These are phyloP conservation scores for Athrips mouffetella DNA, from an alignment of 2,888 invertebrate genomes.

Conservation along the genomic window DNA sequence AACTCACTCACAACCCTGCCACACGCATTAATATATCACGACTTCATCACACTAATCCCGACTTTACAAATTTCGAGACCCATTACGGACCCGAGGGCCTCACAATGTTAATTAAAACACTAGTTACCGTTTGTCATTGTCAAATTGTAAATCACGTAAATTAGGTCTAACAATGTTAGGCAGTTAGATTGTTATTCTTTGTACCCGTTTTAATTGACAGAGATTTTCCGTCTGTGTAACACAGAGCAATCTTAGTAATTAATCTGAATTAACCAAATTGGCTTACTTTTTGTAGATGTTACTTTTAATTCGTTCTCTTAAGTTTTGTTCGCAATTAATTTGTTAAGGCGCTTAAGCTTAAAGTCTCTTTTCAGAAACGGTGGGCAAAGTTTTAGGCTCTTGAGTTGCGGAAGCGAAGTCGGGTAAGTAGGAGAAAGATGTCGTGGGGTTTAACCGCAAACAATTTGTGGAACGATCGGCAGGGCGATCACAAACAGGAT, in stretches of 20 bases:
- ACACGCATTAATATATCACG: slow-evolving; percentile 5
- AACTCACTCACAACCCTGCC: no score
- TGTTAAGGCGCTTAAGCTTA: slow-evolving; percentile 2
- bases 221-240: background rate
- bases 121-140: slow-evolving; percentile 5
- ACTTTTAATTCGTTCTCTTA: slow-evolving; percentile 13
- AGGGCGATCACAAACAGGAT: background rate
- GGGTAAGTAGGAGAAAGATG: background rate
- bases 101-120: slow-evolving; percentile 9
- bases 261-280: slow-evolving; percentile 14
- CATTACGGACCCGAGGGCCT: background rate
- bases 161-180: background rate
- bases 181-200: background rate
- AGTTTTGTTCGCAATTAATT: background rate
- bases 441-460: background rate
- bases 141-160: slow-evolving; percentile 1
- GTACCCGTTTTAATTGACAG: background rate
- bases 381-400: background rate
- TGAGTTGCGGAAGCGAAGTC: background rate
- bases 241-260: slow-evolving; percentile 15
- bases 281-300: slow-evolving; percentile 16
- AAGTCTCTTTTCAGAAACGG: background rate
- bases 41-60: slow-evolving; percentile 8
- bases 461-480: background rate
- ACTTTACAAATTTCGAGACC: slow-evolving; percentile 8